Base-by-base conservation (phyloP, 92 coral and sea anemone genomes). In the Meandrina meandrites region DNA sequence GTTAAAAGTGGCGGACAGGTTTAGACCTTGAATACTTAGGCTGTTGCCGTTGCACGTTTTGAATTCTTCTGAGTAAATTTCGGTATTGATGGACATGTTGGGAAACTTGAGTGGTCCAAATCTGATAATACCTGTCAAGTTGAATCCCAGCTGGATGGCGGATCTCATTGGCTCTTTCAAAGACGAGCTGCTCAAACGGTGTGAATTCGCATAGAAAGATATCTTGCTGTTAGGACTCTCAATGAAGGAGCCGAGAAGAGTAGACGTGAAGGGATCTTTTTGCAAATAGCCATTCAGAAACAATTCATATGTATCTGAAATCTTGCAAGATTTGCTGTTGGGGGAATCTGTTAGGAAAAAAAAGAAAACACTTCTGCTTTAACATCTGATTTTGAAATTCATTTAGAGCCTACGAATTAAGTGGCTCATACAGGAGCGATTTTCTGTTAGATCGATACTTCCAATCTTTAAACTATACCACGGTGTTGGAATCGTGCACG, bases 81-180 rank as follows among this genome's bases (percentile, higher is more conserved):
- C n/a, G n/a, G n/a, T 42, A 28, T 75, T 45, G 19, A 78, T 50
- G 40, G 86, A 62, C 35, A 85, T 67, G 75, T 87, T 85, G 12
- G 87, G 91, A 79, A 89, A 72, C 28, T 48, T 79, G 36, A 92
- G 70, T 48, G 90, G 94, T 10, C 92, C 92, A 45, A 89, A 92
- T 50, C 83, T 86, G 24, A 92, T 90, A 1, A 86, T 77, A 14
- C 92, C 91, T 48, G 69, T 89, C 5, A 72, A 32, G 32, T 53
- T 57, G 30, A 86, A 47, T 32, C 79, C 89, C 14, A 86, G 28
- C 17, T 75, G 85, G 27, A 89, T 71, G 70, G 91, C 84, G 9
- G 74, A 34, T 62, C 19, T 42, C 9, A 19, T 32, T 8, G 22
- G 24, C 24, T 31, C 31, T 36, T 60, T 80, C 35, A 68, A 22